phyloP scores from a whole-genome alignment of 2,888 invertebrate species.

The Pseudococcus longispinus region DNA sequence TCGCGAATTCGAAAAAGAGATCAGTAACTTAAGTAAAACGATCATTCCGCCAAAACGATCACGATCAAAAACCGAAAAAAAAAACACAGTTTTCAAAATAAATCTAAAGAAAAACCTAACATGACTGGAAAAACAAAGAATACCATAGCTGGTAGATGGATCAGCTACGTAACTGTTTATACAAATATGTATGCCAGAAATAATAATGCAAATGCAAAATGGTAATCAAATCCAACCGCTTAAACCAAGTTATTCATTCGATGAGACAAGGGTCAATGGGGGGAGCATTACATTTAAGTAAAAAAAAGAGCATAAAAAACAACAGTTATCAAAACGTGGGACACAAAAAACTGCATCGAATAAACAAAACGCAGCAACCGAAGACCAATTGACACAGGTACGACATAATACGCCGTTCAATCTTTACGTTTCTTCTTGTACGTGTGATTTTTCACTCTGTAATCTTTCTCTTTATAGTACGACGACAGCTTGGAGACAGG shows the following conservation, averaged over 20 bases:
- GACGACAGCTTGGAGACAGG: slow-evolving; percentile 1
- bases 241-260: too few relatives aligned
- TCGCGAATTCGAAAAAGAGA: not conserved
- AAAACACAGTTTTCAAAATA: not conserved
- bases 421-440: slow-evolving; percentile 30
- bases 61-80: not conserved
- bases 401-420: not conserved
- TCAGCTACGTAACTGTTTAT: too few relatives aligned
- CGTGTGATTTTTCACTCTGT: slow-evolving; percentile 21
- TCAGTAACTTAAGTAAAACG: not conserved
- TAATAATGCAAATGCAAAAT: not conserved
- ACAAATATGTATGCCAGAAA: too few relatives aligned
- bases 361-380: not conserved
- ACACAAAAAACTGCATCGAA: not conserved
- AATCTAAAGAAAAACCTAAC: not conserved
- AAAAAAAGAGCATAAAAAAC: too few relatives aligned
- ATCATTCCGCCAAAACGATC: not conserved
- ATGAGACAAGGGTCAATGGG: too few relatives aligned
- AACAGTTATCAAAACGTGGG: not conserved
- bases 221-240: not conserved
- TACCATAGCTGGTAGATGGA: not conserved
- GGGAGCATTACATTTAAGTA: too few relatives aligned
- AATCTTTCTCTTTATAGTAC: slow-evolving; percentile 16
- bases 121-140: not conserved
- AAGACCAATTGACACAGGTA: not conserved